Evolutionary conservation across 2,888 invertebrate species (phyloP).

Genomic region (Asteroscopus sphinx): DNA sequence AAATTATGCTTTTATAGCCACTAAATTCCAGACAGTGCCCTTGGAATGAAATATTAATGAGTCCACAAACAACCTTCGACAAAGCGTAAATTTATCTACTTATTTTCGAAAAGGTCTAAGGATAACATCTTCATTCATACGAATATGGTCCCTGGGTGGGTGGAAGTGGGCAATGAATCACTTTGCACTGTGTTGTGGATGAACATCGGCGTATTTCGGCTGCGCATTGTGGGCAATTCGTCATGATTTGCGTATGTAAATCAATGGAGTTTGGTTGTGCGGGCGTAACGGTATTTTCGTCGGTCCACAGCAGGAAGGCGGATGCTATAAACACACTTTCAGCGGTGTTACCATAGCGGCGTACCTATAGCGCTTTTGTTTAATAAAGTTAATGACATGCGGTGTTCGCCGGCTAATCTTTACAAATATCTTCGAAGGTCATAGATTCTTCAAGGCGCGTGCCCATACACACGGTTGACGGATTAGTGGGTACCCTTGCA

Average conservation of each 20-base stretch:
- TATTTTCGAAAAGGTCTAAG: constrained; percentile 61
- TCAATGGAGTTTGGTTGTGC: constrained; percentile 86
- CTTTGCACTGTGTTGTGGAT: constrained; percentile 58
- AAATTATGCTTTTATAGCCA: constrained; percentile 48
- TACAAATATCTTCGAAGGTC: constrained; percentile 38
- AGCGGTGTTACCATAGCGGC: constrained; percentile 73
- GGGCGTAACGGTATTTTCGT: constrained; percentile 88
- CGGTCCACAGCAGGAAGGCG: constrained; percentile 87
- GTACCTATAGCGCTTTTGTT: constrained; percentile 68
- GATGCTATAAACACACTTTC: constrained; percentile 89
- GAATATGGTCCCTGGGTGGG: constrained; percentile 61
- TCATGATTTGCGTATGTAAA: constrained; percentile 89
- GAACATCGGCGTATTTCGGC: constrained; percentile 75
- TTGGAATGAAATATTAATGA: constrained; percentile 64
- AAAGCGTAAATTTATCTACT: constrained; percentile 40
- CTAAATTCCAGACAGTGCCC: constrained; percentile 55
- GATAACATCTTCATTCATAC: constrained; percentile 63
- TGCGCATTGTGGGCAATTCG: constrained; percentile 85
- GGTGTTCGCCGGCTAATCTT: constrained; percentile 40
- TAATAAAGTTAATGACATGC: constrained; percentile 61
- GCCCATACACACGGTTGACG: constrained; percentile 46
- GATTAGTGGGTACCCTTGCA: constrained; percentile 54
- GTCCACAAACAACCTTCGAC: constrained; percentile 56
- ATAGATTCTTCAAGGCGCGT: constrained; percentile 47
- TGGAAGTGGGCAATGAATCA: constrained; percentile 65